phyloP scores from a whole-genome alignment of 2,113 vertebrate genomes.

The Neolamprologus cancellatus region DNA sequence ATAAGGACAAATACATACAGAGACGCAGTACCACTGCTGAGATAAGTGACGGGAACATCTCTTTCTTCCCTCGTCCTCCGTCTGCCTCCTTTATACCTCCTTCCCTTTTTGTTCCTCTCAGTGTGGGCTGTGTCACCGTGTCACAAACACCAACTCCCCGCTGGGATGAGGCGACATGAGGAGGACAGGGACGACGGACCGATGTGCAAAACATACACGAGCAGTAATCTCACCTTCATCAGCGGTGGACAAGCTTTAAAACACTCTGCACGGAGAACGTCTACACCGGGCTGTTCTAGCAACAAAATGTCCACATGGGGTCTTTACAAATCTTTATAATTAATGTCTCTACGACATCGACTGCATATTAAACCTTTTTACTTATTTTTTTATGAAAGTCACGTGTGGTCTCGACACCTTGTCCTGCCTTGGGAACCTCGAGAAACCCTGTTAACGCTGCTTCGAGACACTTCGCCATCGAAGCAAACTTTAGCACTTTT shows the following conservation, averaged over 20 bases:
- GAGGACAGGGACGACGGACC: background rate
- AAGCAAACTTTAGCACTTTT: background rate
- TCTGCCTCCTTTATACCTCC: background rate
- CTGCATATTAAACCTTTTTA: background rate
- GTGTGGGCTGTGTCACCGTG: conserved; percentile 23
- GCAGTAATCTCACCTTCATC: background rate
- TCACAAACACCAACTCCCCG: conserved; percentile 33
- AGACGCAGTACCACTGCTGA: conserved; percentile 33
- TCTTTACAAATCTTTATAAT: background rate
- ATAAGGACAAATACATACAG: conserved; percentile 2
- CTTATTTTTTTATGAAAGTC: background rate
- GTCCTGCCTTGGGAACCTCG: background rate
- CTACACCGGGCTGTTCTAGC: background rate
- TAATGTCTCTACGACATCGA: background rate
- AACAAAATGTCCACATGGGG: background rate
- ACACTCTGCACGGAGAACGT: background rate
- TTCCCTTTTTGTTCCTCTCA: conserved; percentile 16
- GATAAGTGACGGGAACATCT: conserved; percentile 43
- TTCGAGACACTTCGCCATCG: rapidly evolving
- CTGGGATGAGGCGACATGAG: background rate
- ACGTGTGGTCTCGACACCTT: background rate
- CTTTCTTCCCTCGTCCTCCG: background rate
- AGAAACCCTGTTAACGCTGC: background rate
- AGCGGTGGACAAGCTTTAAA: background rate
- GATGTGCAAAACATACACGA: background rate